A percentile compares a stretch with the other conserved stretches of the same genome.
Evolutionary conservation across 23 tunicate genomes (phyloP).

Genomic region (Ciona savignyi): DNA sequence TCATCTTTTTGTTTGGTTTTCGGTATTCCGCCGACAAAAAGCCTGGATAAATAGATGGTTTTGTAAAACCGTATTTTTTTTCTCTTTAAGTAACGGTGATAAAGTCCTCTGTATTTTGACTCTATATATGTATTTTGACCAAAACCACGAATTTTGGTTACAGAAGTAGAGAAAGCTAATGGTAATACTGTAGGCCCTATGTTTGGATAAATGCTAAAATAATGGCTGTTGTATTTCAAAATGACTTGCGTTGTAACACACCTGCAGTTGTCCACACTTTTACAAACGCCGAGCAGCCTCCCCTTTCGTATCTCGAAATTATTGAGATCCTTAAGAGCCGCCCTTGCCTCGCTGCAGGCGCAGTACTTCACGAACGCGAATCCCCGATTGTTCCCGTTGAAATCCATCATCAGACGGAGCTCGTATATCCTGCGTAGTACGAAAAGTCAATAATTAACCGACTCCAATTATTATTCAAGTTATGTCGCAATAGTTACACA

Average conservation of each 20-base stretch:
- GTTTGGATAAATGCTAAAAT: too few species aligned
- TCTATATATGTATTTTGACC: background rate
- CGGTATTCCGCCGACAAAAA: conserved; percentile 98
- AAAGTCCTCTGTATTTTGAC: background rate
- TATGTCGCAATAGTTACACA: too few species aligned
- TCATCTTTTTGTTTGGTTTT: conserved; percentile 88
- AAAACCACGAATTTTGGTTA: too few species aligned
- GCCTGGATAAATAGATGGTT: background rate
- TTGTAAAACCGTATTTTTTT: background rate
- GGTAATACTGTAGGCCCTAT: too few species aligned
- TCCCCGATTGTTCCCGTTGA: conserved; percentile 96
- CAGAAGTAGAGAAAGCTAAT: too few species aligned
- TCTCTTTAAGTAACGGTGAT: background rate
- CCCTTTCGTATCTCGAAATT: conserved; percentile 96
- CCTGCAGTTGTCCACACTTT: conserved; percentile 99
- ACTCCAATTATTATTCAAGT: too few species aligned
- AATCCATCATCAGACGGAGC: conserved; percentile 98
- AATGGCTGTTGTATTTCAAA: too few species aligned
- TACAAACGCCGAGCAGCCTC: conserved; percentile 87
- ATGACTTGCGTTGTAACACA: too few species aligned
- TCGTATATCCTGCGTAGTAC: conserved; percentile 75
- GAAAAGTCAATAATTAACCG: too few species aligned
- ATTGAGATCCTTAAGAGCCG: conserved; percentile 82
- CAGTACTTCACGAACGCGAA: conserved; percentile 89
- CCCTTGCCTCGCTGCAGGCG: conserved; percentile 61